A percentile compares a stretch with the other conserved stretches of the same genome.
Conservation (phyloP, 1,140 invertebrate species). For the Hirudo medicinalis region DNA sequence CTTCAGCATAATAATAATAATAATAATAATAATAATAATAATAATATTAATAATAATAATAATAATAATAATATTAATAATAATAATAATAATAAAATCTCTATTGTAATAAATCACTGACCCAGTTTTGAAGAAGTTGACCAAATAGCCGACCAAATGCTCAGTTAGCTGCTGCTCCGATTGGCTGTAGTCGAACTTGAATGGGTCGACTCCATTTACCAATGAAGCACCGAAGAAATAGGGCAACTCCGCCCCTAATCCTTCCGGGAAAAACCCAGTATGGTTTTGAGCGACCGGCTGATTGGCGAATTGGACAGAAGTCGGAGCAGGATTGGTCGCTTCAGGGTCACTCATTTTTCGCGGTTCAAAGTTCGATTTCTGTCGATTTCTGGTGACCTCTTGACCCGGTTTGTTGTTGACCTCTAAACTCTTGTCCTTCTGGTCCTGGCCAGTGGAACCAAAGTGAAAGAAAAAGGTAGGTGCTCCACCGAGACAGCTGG, state of each 20-base stretch:
- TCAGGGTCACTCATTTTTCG: too few relatives aligned
- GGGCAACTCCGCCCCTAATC: conserved; percentile 80
- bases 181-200: conserved; percentile 11
- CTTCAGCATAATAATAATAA: too few relatives aligned
- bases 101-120: conserved; percentile 51
- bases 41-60: too few relatives aligned
- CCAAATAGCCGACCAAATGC: conserved; percentile 80
- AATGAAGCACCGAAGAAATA: conserved; percentile 83
- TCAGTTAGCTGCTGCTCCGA: conserved; percentile 70
- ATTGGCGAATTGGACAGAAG: too few relatives aligned
- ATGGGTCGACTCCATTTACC: conserved; percentile 44
- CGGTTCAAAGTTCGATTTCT: neutral
- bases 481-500: conserved; percentile 37
- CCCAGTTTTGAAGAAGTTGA: conserved; percentile 94
- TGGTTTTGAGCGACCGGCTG: neutral
- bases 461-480: conserved; percentile 34
- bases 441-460: conserved; percentile 26
- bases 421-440: neutral
- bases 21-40: too few relatives aligned
- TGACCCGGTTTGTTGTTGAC: neutral
- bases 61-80: too few relatives aligned
- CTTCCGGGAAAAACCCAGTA: conserved; percentile 43
- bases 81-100: neutral
- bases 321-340: too few relatives aligned
- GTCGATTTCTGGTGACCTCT: neutral